A percentile compares a stretch with the other conserved stretches of the same genome.
phyloP scores from a whole-genome alignment of 2,888 invertebrate species.

The Alcis repandata region DNA sequence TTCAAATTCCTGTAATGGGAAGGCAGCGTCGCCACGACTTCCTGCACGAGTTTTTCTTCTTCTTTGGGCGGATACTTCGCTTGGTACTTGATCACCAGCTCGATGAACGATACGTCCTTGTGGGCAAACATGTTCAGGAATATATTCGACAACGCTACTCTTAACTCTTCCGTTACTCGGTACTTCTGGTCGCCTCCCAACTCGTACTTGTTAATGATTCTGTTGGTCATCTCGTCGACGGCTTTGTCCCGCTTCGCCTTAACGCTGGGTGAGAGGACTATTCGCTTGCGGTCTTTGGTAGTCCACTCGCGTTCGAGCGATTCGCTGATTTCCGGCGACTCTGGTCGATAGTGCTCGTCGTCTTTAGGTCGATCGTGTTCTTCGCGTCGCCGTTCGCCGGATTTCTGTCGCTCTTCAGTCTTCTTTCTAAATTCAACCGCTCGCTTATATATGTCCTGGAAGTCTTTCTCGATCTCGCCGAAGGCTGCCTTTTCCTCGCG shows the following conservation, averaged over 20 bases:
- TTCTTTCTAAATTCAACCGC: constrained; percentile 72
- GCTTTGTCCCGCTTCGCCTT: constrained; percentile 70
- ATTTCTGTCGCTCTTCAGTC: constrained; percentile 65
- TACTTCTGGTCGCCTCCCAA: constrained; percentile 54
- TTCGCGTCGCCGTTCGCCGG: constrained; percentile 47
- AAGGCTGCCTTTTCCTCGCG: constrained; percentile 47
- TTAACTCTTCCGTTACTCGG: constrained; percentile 63
- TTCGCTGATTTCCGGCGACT: constrained; percentile 10
- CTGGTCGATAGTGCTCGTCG: constrained; percentile 1
- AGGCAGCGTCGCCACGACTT: constrained; percentile 66
- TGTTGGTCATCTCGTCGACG: constrained; percentile 63
- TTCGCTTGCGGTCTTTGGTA: constrained; percentile 15
- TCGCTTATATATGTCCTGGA: constrained; percentile 73
- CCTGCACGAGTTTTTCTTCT: constrained; percentile 66
- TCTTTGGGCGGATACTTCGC: constrained; percentile 61
- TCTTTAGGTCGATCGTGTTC: constrained; percentile 40
- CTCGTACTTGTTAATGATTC: constrained; percentile 62
- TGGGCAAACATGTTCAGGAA: constrained; percentile 69
- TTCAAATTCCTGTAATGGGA: constrained; percentile 60
- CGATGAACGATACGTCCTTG: constrained; percentile 73
- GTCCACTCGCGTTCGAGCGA: constrained; percentile 10
- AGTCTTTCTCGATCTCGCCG: constrained; percentile 65
- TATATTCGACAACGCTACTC: constrained; percentile 53
- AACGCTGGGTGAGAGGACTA: constrained; percentile 24
- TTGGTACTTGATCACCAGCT: constrained; percentile 72